Conservation (phyloP, 2,888 invertebrate species). For the Macroteleia sp. region DNA sequence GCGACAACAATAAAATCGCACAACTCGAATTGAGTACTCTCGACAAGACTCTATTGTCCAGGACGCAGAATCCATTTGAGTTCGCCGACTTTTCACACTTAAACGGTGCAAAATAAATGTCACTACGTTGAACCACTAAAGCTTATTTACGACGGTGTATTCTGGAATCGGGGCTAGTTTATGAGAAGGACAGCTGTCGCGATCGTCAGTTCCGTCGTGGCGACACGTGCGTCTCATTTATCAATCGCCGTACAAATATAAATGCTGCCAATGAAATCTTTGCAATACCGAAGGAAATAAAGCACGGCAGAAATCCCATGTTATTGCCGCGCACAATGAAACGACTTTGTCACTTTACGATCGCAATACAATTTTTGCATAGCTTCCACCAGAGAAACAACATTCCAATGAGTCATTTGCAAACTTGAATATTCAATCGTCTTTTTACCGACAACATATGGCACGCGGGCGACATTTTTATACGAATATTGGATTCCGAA, state of each 20-base stretch:
- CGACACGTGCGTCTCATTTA: constrained; percentile 57
- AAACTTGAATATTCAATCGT: constrained; percentile 31
- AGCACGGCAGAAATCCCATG: constrained; percentile 31
- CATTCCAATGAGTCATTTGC: constrained; percentile 28
- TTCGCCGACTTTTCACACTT: too few species aligned
- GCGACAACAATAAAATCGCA: too few species aligned
- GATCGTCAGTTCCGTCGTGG: constrained; percentile 45
- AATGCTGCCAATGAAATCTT: constrained; percentile 56
- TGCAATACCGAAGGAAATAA: constrained; percentile 36
- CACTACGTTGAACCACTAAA: too few species aligned
- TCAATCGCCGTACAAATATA: constrained; percentile 53
- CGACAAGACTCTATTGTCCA: too few species aligned
- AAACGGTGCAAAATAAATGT: too few species aligned
- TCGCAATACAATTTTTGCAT: constrained; percentile 36
- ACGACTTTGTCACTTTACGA: constrained; percentile 44
- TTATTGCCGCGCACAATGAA: constrained; percentile 27
- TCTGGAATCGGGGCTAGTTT: constrained; percentile 65
- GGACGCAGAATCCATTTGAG: too few species aligned
- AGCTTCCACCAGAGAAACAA: not conserved
- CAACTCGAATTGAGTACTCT: too few species aligned
- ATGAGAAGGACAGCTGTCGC: constrained; percentile 67
- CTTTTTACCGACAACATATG: constrained; percentile 4
- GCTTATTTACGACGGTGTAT: too few species aligned
- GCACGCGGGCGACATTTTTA: too few species aligned
- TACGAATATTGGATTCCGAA: too few species aligned